Evolutionary conservation across 2,888 invertebrate species (phyloP), one percentile per base, ranked within the genome.

Genomic region (Stramonita haemastoma): DNA sequence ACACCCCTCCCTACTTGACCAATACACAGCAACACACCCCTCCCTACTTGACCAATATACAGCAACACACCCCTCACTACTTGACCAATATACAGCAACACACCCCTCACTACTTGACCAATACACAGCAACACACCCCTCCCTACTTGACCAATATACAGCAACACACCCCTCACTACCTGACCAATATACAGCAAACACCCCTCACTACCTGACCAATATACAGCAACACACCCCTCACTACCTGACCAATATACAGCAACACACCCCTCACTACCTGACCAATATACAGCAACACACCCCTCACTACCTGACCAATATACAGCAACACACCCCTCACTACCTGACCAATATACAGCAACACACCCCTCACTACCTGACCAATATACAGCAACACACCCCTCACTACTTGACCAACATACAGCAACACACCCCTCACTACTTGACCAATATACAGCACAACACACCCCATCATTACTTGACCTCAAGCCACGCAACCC

Each of bases 191-290:
- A 70, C 26, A 56, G 15, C 36, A 56, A n/a, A 57, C 15, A 32
- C 26, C 8, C n/a, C 77, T 4, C n/a, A n/a, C n/a, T n/a, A n/a
- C n/a, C n/a, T n/a, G n/a, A n/a, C n/a, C 46, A 94, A 94, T 60
- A 83, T 36, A 70, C 26, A 56, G 15, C 36, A 56, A n/a, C 26
- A 57, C 15, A 32, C 26, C 8, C n/a, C 77, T 4, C n/a, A n/a
- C n/a, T n/a, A n/a, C n/a, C n/a, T n/a, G n/a, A n/a, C n/a, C 46
- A 94, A 94, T 60, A 83, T 36, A 70, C 26, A 56, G 15, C 36
- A 56, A n/a, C 26, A 57, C 15, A 32, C 26, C 8, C n/a, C 77
- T 4, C n/a, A n/a, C n/a, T n/a, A n/a, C n/a, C n/a, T n/a, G n/a
- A n/a, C n/a, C 46, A 94, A 94, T 60, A 83, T 36, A 70, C 26